phyloP scores from a whole-genome alignment of 2,113 vertebrate species.

The Candoia aspera region DNA sequence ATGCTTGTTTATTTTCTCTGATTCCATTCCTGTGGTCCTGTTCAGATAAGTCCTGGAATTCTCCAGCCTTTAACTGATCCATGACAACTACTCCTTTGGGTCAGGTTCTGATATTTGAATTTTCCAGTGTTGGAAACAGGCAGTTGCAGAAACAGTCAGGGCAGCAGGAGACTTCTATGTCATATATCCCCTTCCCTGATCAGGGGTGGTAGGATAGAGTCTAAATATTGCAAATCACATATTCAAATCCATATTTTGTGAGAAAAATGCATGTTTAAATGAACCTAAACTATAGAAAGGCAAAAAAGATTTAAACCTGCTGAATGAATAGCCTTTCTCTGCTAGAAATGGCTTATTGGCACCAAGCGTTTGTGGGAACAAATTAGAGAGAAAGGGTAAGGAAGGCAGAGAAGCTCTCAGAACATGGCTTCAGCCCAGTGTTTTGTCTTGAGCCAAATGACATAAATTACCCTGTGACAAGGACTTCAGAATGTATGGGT shows the following conservation, averaged over 20 bases:
- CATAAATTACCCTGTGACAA: not conserved
- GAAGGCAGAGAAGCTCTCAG: not conserved
- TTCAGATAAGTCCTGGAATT: not conserved
- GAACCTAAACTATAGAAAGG: not conserved
- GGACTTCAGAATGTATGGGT: not conserved
- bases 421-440: not conserved
- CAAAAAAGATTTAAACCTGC: not conserved
- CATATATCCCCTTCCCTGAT: not conserved
- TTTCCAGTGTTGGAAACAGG: not conserved
- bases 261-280: not conserved
- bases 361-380: not conserved
- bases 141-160: not conserved
- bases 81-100: not conserved
- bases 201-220: not conserved
- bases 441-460: not conserved
- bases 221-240: not conserved
- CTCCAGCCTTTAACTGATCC: not conserved
- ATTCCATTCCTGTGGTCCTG: too few species aligned
- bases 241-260: not conserved
- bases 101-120: not conserved
- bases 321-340: not conserved
- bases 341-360: not conserved
- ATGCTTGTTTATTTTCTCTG: not conserved
- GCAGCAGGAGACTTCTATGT: not conserved
- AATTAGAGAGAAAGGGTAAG: not conserved